Evolutionary conservation across 2,113 vertebrate species (phyloP).

Genomic region (Odontesthes bonariensis): DNA sequence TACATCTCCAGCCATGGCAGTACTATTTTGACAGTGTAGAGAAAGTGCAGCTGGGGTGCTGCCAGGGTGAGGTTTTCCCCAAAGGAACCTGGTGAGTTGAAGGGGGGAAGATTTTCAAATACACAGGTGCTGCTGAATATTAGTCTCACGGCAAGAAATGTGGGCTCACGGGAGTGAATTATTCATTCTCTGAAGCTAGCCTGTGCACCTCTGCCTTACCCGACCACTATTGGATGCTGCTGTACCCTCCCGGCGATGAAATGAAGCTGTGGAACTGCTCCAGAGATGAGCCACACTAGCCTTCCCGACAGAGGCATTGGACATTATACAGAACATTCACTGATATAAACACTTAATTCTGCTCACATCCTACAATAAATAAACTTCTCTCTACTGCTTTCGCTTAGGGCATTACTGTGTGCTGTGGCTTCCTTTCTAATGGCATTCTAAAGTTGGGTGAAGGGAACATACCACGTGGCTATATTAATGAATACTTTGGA

Average conservation of each 20-base stretch:
- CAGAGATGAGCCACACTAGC: conserved; percentile 9
- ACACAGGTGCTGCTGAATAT: conserved; percentile 75
- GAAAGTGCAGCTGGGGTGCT: conserved; percentile 54
- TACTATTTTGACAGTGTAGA: conserved; percentile 45
- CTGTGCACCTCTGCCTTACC: conserved; percentile 49
- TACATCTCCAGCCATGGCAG: conserved; percentile 25
- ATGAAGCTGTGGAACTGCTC: conserved; percentile 32
- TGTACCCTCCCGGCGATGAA: conserved; percentile 34
- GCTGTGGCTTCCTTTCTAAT: neutral
- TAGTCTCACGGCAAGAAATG: conserved; percentile 60
- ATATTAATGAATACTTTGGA: neutral
- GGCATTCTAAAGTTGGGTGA: conserved; percentile 1
- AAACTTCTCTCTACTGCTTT: neutral
- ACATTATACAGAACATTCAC: conserved; percentile 18
- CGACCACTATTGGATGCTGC: conserved; percentile 62
- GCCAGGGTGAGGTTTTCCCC: conserved; percentile 42
- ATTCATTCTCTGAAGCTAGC: conserved; percentile 71
- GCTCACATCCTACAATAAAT: conserved; percentile 4
- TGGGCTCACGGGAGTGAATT: conserved; percentile 70
- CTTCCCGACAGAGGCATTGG: neutral
- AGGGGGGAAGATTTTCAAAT: conserved; percentile 51
- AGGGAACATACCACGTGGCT: neutral
- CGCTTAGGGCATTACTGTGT: neutral
- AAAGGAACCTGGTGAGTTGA: conserved; percentile 49
- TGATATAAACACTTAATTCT: conserved; percentile 10